These are phyloP conservation scores for Enteromius fasciolatus DNA, from an alignment of 2,797 vertebrate species.

Conservation along the genomic window DNA sequence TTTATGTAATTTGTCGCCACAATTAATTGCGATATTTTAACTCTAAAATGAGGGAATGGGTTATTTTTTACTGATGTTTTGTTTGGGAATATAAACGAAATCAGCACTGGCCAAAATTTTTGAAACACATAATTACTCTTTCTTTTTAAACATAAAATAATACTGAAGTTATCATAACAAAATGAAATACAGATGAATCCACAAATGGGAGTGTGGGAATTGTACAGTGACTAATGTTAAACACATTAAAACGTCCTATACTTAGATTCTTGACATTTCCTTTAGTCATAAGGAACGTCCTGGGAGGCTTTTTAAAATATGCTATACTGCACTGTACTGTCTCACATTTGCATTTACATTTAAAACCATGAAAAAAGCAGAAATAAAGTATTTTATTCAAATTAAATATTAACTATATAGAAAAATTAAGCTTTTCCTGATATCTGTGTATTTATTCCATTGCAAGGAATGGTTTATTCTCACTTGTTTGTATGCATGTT, in stretches of 20 bases:
- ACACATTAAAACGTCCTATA: not conserved
- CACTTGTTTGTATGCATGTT: not conserved
- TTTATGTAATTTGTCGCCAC: not conserved
- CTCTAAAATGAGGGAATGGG: not conserved
- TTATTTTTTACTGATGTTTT: not conserved
- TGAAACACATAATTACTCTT: not conserved
- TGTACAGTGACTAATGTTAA: not conserved
- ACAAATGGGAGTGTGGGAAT: not conserved
- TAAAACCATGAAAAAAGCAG: not conserved
- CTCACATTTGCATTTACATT: not conserved
- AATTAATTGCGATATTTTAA: not conserved
- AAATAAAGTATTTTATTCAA: not conserved
- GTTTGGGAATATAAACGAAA: not conserved
- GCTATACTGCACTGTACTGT: too few species aligned
- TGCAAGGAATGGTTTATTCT: not conserved
- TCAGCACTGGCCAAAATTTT: not conserved
- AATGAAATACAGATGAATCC: not conserved
- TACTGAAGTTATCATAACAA: not conserved
- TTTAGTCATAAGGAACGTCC: not conserved
- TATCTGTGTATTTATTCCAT: not conserved
- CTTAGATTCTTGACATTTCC: not conserved
- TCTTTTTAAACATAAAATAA: not conserved
- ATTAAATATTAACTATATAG: not conserved
- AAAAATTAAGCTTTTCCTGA: not conserved
- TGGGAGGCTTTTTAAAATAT: not conserved